Evolutionary conservation across 2,888 invertebrate species (phyloP), one percentile per base, ranked within the genome.

Genomic region (Plusia festucae): DNA sequence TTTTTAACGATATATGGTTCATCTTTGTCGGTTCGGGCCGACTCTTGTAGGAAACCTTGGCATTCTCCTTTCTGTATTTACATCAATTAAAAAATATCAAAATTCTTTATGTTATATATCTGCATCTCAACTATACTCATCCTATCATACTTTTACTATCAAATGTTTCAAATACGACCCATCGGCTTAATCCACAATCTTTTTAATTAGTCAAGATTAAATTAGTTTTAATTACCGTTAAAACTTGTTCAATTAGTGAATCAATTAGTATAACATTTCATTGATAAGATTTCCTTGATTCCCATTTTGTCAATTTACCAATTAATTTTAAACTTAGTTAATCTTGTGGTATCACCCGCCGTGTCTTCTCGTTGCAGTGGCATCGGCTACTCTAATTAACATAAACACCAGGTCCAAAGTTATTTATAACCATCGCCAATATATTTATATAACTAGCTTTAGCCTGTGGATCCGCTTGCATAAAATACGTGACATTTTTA

Each of bases 351-450:
- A 68, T 65, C 72, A 84, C 81, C 73, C 59, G 78, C 54, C 84
- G 78, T 68, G 51, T 71, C 66, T 73, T 66, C 80, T 82, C 75
- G 78, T 76, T 82, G 87, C 93, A 89, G 92, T 92, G 90, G 92
- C 92, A 87, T 87, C 83, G 86, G 79, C 86, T 84, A 88, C 80
- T 87, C 92, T 91, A 93, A 94, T 94, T 93, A 93, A 91, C 93
- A 93, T 94, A 93, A 93, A 93, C 92, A 93, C 88, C 85, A 87
- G 75, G 81, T 81, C 83, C 77, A 78, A 79, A 84, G 84, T 86
- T 89, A 89, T 90, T 90, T 90, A 88, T 89, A 85, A 82, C 82
- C 83, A 81, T 83, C 76, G 76, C 74, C 67, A 74, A 72, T 81
- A 72, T 86, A 84, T 84, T 82, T 83, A 83, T 83, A 79, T 82